Percentiles rank a stretch among this genome's conserved stretches.
phyloP scores from a whole-genome alignment of 2,888 invertebrate species.

The Brachypalpus laphriformis region DNA sequence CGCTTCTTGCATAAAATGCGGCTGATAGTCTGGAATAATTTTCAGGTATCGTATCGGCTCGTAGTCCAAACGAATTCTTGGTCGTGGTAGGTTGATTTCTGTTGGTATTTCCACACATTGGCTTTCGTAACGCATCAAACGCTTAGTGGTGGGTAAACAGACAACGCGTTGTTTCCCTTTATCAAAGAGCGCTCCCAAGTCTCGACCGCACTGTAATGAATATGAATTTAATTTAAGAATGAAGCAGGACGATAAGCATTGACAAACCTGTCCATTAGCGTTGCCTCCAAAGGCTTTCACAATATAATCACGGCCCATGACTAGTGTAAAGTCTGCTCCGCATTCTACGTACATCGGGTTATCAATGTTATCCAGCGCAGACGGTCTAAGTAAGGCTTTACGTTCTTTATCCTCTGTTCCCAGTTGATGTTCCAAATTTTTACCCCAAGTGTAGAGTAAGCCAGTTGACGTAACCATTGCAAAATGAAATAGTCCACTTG shows the following conservation, averaged over 20 bases:
- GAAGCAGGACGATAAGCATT: not conserved
- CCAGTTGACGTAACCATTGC: constrained; percentile 89
- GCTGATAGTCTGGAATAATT: constrained; percentile 81
- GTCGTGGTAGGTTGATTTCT: constrained; percentile 81
- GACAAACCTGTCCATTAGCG: constrained; percentile 80
- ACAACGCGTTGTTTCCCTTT: constrained; percentile 81
- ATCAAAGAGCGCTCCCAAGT: constrained; percentile 80
- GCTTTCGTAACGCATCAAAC: constrained; percentile 82
- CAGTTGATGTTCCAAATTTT: constrained; percentile 95
- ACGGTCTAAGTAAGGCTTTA: constrained; percentile 80
- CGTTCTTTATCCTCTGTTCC: constrained; percentile 84
- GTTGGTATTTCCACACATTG: constrained; percentile 82
- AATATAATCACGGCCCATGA: constrained; percentile 81
- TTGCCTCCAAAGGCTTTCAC: constrained; percentile 83
- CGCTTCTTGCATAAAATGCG: constrained; percentile 80
- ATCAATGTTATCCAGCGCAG: constrained; percentile 80
- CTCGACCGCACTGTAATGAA: constrained; percentile 80
- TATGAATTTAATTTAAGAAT: not conserved
- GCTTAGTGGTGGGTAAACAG: constrained; percentile 81
- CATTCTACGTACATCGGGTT: constrained; percentile 82
- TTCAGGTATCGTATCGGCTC: constrained; percentile 82
- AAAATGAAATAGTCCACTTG: constrained; percentile 93
- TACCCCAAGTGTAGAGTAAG: constrained; percentile 92
- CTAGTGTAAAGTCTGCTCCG: constrained; percentile 82
- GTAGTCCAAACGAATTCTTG: constrained; percentile 80